A percentile compares a stretch with the other conserved stretches of the same genome.
phyloP scores from a whole-genome alignment of 2,113 vertebrate species.

The Phaethornis superciliosus region DNA sequence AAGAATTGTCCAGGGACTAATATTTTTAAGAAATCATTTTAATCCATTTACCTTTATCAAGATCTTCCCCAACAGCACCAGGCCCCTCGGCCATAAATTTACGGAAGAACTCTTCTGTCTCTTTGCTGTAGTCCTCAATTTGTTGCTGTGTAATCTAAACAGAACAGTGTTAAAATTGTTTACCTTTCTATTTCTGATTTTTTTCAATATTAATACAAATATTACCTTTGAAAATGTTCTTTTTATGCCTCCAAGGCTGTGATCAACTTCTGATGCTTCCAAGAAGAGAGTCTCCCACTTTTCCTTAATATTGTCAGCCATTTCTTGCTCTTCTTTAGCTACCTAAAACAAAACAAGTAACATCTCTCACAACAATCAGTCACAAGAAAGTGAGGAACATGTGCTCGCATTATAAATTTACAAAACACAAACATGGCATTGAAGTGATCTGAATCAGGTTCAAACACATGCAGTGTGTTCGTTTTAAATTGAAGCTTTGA shows the following conservation, averaged over 20 bases:
- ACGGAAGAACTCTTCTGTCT: slow-evolving; percentile 80
- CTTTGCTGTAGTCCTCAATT: slow-evolving; percentile 75
- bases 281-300: slow-evolving; percentile 81
- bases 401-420: neutral
- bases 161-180: neutral
- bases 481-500: neutral
- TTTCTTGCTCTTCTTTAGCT: slow-evolving; percentile 76
- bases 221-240: slow-evolving; percentile 86
- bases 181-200: neutral
- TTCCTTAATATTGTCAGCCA: slow-evolving; percentile 70
- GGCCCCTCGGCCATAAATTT: slow-evolving; percentile 85
- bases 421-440: neutral
- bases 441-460: neutral
- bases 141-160: slow-evolving; percentile 84
- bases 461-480: neutral
- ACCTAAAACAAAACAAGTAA: slow-evolving; percentile 71
- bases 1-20: neutral
- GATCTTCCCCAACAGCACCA: slow-evolving; percentile 87
- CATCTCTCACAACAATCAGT: neutral
- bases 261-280: slow-evolving; percentile 81
- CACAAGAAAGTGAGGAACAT: neutral
- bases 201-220: neutral
- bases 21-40: neutral
- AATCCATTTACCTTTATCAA: slow-evolving; percentile 86
- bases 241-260: slow-evolving; percentile 82